Conservation (phyloP, 2,113 vertebrate genomes). For the Planiliza haematocheilus region DNA sequence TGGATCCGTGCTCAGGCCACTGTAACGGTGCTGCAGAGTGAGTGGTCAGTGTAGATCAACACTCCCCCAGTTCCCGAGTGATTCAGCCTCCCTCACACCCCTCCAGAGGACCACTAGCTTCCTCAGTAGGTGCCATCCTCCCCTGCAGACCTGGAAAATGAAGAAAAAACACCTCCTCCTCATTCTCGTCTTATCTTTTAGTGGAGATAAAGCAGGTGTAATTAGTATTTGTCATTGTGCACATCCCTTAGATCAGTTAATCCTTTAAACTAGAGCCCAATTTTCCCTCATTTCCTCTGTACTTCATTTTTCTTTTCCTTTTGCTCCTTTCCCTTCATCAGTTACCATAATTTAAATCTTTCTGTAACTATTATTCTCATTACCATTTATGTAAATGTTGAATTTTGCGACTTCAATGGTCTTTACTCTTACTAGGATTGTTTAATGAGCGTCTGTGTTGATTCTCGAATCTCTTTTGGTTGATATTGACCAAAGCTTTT, state of each 20-base stretch:
- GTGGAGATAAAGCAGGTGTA: not conserved
- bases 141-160: slow-evolving; percentile 21
- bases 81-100: slow-evolving; percentile 48
- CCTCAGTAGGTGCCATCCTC: slow-evolving; percentile 42
- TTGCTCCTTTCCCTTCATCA: not conserved
- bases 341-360: not conserved
- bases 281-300: slow-evolving; percentile 7
- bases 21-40: slow-evolving; percentile 96
- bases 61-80: slow-evolving; percentile 26
- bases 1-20: slow-evolving; percentile 99
- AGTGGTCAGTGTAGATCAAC: slow-evolving; percentile 82
- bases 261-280: slow-evolving; percentile 13
- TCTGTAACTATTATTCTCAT: not conserved
- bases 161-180: slow-evolving; percentile 22
- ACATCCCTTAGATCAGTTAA: slow-evolving; percentile 1
- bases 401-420: no score
- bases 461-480: no score
- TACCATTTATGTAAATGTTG: not conserved
- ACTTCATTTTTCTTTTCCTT: not conserved
- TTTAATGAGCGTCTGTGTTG: no score
- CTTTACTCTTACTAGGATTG: no score
- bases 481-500: no score
- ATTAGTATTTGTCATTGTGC: slow-evolving; percentile 19
- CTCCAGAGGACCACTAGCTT: slow-evolving; percentile 45
- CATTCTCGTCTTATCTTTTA: slow-evolving; percentile 17